A percentile compares a stretch with the other conserved stretches of the same genome.
These are phyloP conservation scores for Botrylloides violaceus DNA, from an alignment of 23 tunicate species.

Conservation along the genomic window DNA sequence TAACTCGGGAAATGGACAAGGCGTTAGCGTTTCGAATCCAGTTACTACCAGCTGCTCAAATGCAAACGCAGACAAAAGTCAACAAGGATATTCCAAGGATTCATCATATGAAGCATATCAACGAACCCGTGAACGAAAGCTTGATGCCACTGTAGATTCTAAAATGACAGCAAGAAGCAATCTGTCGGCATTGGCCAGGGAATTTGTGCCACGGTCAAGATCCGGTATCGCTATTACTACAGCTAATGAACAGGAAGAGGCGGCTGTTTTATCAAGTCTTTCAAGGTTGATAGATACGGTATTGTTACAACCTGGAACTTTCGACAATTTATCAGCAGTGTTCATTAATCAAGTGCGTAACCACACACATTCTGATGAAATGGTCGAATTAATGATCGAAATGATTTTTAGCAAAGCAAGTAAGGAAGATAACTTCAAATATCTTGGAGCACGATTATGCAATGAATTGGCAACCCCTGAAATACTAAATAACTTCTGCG, in stretches of 20 bases:
- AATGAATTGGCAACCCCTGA: conserved; percentile 28
- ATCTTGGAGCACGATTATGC: conserved; percentile 59
- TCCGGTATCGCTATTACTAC: background rate
- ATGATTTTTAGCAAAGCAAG: conserved; percentile 11
- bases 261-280: background rate
- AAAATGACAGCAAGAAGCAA: conserved; percentile 12
- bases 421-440: conserved; percentile 39
- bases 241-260: conserved; percentile 11
- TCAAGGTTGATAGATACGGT: background rate
- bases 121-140: too few species aligned
- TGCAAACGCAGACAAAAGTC: too few species aligned
- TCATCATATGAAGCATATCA: too few species aligned
- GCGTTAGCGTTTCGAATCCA: too few species aligned
- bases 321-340: background rate
- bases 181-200: conserved; percentile 1
- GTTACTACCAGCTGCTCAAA: too few species aligned
- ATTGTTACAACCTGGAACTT: conserved; percentile 8
- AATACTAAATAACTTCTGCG: conserved; percentile 37
- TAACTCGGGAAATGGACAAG: too few species aligned
- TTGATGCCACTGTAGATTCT: too few species aligned
- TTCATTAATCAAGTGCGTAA: background rate
- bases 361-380: conserved; percentile 3
- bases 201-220: conserved; percentile 4
- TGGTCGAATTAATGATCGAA: conserved; percentile 5
- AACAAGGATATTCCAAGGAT: too few species aligned